Conservation (phyloP, 2,113 vertebrate genomes). For the Calonectris borealis region DNA sequence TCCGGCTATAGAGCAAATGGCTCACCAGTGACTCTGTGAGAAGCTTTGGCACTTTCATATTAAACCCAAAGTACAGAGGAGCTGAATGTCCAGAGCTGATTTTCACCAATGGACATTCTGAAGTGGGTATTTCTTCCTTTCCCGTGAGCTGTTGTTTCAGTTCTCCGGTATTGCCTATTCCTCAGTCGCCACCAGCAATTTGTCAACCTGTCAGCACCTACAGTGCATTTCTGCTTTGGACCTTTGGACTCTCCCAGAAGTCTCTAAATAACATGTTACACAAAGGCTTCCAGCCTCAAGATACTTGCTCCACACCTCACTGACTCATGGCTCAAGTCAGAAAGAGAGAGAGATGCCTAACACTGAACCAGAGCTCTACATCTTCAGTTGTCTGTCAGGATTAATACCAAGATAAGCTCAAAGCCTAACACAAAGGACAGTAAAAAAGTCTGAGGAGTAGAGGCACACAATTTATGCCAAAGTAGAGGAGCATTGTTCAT, state of each 20-base stretch:
- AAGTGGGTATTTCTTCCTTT: neutral
- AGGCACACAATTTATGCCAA: neutral
- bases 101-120: neutral
- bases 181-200: neutral
- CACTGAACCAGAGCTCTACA: neutral
- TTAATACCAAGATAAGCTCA: neutral
- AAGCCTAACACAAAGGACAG: neutral
- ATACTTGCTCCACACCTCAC: neutral
- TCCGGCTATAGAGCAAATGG: neutral
- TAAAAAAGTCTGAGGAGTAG: neutral
- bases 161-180: neutral
- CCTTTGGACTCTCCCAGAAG: neutral
- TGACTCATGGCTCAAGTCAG: neutral
- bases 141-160: neutral
- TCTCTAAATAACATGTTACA: neutral
- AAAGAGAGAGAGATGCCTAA: neutral
- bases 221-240: neutral
- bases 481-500: neutral
- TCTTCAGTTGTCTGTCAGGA: neutral
- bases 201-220: neutral
- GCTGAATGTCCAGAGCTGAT: neutral
- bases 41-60: neutral
- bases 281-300: neutral
- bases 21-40: neutral
- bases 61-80: neutral